These are phyloP conservation scores for Uloborus plumipes DNA, from an alignment of 2,888 invertebrate species.

Conservation along the genomic window DNA sequence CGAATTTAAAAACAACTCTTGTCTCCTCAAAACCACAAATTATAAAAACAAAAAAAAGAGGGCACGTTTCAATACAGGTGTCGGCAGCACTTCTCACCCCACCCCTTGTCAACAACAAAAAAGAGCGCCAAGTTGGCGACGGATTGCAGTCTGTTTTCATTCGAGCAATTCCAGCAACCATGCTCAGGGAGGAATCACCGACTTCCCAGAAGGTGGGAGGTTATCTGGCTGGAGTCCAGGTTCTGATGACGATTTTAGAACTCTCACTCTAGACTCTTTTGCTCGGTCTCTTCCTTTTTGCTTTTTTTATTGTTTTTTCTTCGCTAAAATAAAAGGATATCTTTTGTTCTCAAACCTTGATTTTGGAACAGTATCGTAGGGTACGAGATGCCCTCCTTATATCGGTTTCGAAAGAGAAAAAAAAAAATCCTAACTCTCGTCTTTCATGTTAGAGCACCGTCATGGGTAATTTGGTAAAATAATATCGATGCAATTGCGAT, in stretches of 20 bases:
- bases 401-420: not conserved
- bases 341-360: not conserved
- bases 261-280: conserved; percentile 11
- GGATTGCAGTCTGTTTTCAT: not conserved
- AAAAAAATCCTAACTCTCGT: too few relatives aligned
- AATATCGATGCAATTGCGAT: too few relatives aligned
- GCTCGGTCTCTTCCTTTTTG: not conserved
- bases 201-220: conserved; percentile 8
- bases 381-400: not conserved
- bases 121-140: not conserved
- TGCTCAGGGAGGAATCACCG: conserved; percentile 20
- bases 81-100: too few relatives aligned
- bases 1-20: too few relatives aligned
- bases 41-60: too few relatives aligned
- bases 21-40: too few relatives aligned
- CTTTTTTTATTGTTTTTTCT: too few relatives aligned
- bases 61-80: too few relatives aligned
- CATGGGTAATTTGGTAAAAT: too few relatives aligned
- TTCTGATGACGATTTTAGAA: conserved; percentile 21
- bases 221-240: conserved; percentile 13
- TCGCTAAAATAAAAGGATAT: not conserved
- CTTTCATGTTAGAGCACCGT: too few relatives aligned
- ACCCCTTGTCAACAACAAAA: too few relatives aligned
- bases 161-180: not conserved
- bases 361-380: not conserved